Evolutionary conservation across 1,140 invertebrate species (phyloP).

Genomic region (Drosophila albomicans): DNA sequence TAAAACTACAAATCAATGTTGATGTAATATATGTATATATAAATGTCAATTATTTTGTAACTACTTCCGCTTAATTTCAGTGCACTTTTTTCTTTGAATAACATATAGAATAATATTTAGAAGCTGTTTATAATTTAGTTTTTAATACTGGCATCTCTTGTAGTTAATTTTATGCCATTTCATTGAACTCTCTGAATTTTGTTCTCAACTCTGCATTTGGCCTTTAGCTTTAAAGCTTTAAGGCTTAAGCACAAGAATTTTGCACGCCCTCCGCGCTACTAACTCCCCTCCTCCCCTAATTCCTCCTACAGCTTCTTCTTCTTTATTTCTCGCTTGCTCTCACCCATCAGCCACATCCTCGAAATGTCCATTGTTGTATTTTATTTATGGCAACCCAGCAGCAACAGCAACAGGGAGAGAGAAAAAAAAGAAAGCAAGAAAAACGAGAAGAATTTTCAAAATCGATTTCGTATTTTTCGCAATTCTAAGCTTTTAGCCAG

Average conservation of each 20-base stretch:
- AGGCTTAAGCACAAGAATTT: constrained; percentile 34
- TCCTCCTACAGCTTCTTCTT: background rate
- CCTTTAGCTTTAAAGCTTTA: constrained; percentile 29
- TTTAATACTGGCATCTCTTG: no score
- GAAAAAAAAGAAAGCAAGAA: constrained; percentile 13
- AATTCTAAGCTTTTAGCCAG: constrained; percentile 54
- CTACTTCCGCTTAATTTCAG: no score
- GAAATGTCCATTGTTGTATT: constrained; percentile 42
- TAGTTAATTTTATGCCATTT: no score
- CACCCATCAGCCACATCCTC: background rate
- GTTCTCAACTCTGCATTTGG: constrained; percentile 21
- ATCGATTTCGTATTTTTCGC: constrained; percentile 53
- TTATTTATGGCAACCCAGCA: constrained; percentile 50
- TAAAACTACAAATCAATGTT: no score
- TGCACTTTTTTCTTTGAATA: no score
- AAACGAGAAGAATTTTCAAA: constrained; percentile 36
- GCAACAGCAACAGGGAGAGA: background rate
- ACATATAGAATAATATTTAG: background rate
- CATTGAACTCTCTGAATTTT: background rate
- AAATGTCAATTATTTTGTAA: no score
- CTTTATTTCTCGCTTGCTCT: no score
- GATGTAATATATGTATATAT: no score
- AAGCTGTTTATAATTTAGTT: no score
- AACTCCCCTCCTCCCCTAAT: background rate
- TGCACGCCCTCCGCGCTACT: background rate